Conservation (phyloP, 2,797 vertebrate species). For the Sebastes hopkinsi region DNA sequence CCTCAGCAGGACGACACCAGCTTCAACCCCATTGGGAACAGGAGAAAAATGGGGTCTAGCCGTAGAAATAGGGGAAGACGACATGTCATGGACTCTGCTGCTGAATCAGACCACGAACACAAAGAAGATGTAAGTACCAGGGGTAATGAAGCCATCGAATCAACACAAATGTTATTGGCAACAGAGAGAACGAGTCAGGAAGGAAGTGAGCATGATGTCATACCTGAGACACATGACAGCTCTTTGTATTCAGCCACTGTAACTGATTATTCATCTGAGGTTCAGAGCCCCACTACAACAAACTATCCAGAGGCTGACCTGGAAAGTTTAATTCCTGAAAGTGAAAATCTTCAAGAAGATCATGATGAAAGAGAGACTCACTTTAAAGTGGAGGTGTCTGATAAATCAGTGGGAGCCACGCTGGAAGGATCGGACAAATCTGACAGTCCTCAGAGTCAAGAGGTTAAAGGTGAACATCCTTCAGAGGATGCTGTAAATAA, state of each 20-base stretch:
- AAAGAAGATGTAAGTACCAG: not conserved
- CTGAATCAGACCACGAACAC: not conserved
- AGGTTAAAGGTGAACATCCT: not conserved
- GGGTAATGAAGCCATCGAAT: not conserved
- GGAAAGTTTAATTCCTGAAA: not conserved
- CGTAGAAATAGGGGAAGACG: slow-evolving; percentile 30
- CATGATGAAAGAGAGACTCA: not conserved
- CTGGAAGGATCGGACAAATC: not conserved
- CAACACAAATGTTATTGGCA: not conserved
- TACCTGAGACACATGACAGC: not conserved
- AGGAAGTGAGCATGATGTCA: not conserved
- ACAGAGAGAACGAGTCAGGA: not conserved
- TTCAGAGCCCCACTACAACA: not conserved
- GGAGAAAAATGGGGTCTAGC: slow-evolving; percentile 54
- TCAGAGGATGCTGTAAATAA: not conserved
- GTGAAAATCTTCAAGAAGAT: not conserved
- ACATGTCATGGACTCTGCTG: not conserved
- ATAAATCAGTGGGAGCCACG: not conserved
- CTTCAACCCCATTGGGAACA: not conserved
- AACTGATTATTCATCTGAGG: not conserved
- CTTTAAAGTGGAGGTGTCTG: not conserved
- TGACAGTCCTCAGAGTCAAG: not conserved
- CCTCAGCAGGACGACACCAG: not conserved
- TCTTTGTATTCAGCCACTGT: not conserved
- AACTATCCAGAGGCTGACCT: not conserved